A percentile compares a stretch with the other conserved stretches of the same genome.
phyloP scores from a whole-genome alignment of 1,140 invertebrate genomes.

The Diachasmimorpha longicaudata region DNA sequence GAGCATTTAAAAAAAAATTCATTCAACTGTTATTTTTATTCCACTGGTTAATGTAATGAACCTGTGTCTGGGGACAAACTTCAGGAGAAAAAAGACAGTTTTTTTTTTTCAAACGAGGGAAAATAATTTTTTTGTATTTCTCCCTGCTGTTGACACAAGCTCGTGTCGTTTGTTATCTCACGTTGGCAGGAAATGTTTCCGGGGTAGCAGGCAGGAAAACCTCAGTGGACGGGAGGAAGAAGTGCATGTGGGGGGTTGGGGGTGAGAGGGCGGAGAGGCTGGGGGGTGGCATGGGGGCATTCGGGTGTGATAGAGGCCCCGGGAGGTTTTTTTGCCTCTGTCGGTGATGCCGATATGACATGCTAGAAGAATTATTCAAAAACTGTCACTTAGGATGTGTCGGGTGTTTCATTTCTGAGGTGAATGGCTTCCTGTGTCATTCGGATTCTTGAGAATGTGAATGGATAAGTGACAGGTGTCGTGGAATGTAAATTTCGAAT shows the following conservation, averaged over 20 bases:
- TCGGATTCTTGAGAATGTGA: too few species aligned
- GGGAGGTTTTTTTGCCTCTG: neutral
- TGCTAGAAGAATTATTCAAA: neutral
- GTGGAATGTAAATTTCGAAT: too few species aligned
- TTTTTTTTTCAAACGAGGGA: neutral
- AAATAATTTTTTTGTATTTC: neutral
- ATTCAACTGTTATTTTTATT: neutral
- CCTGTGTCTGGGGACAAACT: neutral
- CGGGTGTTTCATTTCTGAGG: neutral
- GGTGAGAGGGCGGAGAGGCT: too few species aligned
- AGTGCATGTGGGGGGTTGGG: neutral
- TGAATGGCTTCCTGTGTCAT: too few species aligned
- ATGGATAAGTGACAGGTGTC: too few species aligned
- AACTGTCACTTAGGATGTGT: neutral
- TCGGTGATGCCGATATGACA: neutral
- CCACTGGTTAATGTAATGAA: neutral
- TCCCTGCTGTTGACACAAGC: neutral
- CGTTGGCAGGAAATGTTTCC: conserved; percentile 2
- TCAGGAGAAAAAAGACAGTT: neutral
- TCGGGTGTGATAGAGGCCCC: neutral
- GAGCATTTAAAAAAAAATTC: neutral
- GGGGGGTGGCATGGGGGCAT: too few species aligned
- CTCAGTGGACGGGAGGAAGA: neutral
- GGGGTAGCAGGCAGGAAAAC: neutral
- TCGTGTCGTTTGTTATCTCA: conserved; percentile 6